A percentile compares a stretch with the other conserved stretches of the same genome.
These are phyloP conservation scores for Cyphomyrus plagiostoma DNA, from an alignment of 2,113 vertebrate genomes.

Conservation along the genomic window DNA sequence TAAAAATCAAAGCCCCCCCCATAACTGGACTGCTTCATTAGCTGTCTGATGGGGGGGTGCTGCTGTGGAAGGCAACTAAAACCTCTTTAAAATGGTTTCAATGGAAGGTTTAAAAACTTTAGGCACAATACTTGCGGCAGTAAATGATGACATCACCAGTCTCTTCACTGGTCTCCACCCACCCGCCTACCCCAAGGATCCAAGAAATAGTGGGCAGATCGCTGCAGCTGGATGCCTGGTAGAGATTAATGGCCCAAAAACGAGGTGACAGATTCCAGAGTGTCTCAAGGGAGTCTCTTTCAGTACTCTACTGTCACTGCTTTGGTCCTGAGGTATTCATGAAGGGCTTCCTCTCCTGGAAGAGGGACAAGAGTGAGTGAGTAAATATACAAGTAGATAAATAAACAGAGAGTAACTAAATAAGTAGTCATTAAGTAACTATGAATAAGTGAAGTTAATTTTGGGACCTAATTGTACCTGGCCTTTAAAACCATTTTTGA, in stretches of 20 bases:
- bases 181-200: conserved; percentile 17
- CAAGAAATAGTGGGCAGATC: background rate
- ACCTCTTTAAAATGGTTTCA: background rate
- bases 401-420: background rate
- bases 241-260: conserved; percentile 1
- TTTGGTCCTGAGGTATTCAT: conserved; percentile 94
- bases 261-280: conserved; percentile 17
- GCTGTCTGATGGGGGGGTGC: background rate
- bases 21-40: background rate
- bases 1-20: background rate
- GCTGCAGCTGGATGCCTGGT: conserved; percentile 9
- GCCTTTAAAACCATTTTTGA: background rate
- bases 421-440: background rate
- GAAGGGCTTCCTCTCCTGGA: conserved; percentile 87
- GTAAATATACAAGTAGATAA: background rate
- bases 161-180: background rate
- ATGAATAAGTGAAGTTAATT: background rate
- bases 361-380: background rate
- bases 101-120: conserved; percentile 25
- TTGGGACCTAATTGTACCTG: background rate
- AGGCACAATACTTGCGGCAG: conserved; percentile 35
- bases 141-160: conserved; percentile 15
- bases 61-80: background rate
- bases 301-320: conserved; percentile 91
- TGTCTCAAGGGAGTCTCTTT: conserved; percentile 25